These are phyloP conservation scores for Microctenopoma steveboyesi DNA, from an alignment of 2,797 vertebrate species.

Conservation along the genomic window DNA sequence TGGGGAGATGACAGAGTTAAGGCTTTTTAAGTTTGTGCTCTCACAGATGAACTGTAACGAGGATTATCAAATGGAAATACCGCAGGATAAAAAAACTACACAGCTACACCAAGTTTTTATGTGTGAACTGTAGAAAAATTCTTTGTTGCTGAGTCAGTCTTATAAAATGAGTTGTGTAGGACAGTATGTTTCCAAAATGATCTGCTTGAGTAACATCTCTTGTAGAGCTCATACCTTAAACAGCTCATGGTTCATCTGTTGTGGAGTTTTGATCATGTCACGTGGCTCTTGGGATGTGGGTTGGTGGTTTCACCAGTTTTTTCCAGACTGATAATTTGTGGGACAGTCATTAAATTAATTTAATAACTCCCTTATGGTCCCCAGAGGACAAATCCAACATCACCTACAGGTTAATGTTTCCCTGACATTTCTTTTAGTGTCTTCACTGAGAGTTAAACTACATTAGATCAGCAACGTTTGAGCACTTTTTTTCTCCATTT, in stretches of 20 bases:
- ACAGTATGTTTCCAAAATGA: not conserved
- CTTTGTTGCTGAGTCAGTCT: constrained; percentile 12
- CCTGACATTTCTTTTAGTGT: too few relatives aligned
- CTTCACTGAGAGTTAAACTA: too few relatives aligned
- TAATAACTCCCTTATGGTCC: not conserved
- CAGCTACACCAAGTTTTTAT: not conserved
- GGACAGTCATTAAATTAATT: not conserved
- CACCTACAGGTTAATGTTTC: not conserved
- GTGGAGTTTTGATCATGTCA: not conserved
- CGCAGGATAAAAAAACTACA: not conserved
- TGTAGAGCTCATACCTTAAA: not conserved
- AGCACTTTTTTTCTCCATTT: too few relatives aligned
- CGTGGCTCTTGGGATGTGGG: not conserved
- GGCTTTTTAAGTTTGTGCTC: constrained; percentile 14
- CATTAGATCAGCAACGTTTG: too few relatives aligned
- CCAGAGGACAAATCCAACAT: not conserved
- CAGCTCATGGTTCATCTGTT: not conserved
- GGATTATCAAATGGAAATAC: constrained; percentile 2
- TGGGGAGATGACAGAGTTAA: constrained; percentile 41
- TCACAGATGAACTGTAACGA: constrained; percentile 15
- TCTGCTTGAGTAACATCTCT: not conserved
- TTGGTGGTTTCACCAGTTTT: not conserved
- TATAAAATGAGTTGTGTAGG: constrained; percentile 3
- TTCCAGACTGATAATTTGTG: constrained; percentile 1
- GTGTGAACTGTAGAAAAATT: not conserved